These are phyloP conservation scores for Toxotes jaculatrix DNA, from an alignment of 2,113 vertebrate species.

Conservation along the genomic window DNA sequence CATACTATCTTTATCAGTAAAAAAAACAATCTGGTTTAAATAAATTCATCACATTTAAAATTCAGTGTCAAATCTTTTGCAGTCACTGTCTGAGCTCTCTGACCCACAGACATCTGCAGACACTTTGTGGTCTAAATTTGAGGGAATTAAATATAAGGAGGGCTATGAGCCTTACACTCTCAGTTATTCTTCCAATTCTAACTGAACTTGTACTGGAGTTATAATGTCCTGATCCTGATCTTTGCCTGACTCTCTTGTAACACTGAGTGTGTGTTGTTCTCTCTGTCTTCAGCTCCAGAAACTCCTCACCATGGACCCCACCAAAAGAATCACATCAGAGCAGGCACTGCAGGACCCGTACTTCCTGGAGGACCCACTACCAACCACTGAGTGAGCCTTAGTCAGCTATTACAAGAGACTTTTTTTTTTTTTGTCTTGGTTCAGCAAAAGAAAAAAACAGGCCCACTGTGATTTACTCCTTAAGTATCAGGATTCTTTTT, in stretches of 20 bases:
- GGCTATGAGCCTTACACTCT: too few relatives aligned
- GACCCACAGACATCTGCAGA: too few relatives aligned
- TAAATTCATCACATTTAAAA: too few relatives aligned
- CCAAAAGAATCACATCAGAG: conserved; percentile 98
- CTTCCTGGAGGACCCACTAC: conserved; percentile 97
- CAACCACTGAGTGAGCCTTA: conserved; percentile 92
- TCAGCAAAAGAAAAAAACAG: conserved; percentile 9
- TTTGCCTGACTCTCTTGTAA: background rate
- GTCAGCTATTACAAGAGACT: background rate
- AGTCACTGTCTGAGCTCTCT: too few relatives aligned
- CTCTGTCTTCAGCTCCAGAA: conserved; percentile 91
- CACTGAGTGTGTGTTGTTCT: background rate
- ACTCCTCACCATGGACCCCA: conserved; percentile 98
- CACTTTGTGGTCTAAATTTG: too few relatives aligned
- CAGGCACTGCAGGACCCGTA: conserved; percentile 97
- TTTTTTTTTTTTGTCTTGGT: conserved; percentile 7
- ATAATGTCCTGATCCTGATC: background rate
- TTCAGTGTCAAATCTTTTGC: too few relatives aligned
- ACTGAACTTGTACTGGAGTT: background rate
- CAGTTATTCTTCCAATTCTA: background rate
- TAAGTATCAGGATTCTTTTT: background rate
- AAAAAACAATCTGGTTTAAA: too few relatives aligned
- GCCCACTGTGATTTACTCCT: conserved; percentile 1
- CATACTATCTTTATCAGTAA: too few relatives aligned
- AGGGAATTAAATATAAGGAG: too few relatives aligned